Conservation (phyloP, 2,113 vertebrate genomes). For the Hipposideros armiger region DNA sequence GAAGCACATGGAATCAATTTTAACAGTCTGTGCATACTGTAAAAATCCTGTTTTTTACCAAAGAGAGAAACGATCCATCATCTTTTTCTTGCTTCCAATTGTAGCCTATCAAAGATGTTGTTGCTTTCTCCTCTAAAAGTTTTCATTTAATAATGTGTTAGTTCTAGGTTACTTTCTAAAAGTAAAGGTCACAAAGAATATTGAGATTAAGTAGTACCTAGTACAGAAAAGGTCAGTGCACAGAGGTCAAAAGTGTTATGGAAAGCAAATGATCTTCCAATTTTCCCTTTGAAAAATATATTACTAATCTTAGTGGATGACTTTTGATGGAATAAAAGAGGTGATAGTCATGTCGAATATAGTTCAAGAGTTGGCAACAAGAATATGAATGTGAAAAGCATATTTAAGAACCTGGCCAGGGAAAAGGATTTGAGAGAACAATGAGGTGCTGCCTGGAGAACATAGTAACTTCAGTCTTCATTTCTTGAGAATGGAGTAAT, state of each 20-base stretch:
- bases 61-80: background rate
- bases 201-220: background rate
- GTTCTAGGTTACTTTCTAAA: background rate
- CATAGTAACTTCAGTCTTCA: background rate
- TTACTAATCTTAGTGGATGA: background rate
- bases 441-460: background rate
- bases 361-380: background rate
- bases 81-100: background rate
- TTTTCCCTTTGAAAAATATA: slow-evolving; percentile 21
- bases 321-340: background rate
- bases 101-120: background rate
- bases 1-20: background rate
- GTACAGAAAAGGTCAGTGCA: background rate
- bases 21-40: background rate
- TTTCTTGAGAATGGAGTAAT: background rate
- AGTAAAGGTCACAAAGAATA: background rate
- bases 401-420: background rate
- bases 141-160: slow-evolving; percentile 11
- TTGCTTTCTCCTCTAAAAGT: slow-evolving; percentile 8
- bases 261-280: background rate
- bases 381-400: background rate
- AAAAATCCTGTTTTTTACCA: background rate
- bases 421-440: background rate
- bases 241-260: background rate
- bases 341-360: background rate